Evolutionary conservation across 2,888 invertebrate species (phyloP), one percentile per base, ranked within the genome.

Genomic region (Amphipoea lucens): DNA sequence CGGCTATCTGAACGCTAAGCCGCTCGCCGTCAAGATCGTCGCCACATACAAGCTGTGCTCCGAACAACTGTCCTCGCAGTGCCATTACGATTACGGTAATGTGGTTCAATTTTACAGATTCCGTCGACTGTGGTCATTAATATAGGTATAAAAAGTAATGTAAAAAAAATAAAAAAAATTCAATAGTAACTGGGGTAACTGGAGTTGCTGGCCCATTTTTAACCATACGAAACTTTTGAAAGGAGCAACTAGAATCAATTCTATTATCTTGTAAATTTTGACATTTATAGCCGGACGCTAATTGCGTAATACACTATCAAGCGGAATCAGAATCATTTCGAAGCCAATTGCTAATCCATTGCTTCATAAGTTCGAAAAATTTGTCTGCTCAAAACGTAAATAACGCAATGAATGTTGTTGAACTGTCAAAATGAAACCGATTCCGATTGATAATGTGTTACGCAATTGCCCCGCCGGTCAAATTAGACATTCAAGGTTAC

Each of bases 21-120:
- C 98, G 0, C 94, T 99, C 62, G 98, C 99, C 0, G 98, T 99
- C 40, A 99, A 99, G 96, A 99, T 99, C 90, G 99, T 99, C 4
- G 99, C 99, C 42, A 99, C 99, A 0, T 99, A 99, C 95, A 97
- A 98, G 79, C 97, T 99, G 78, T 99, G 99, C 92, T 99, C 99
- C 0, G 99, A 99, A 91, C 99, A 99, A 94, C 96, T 99, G 87
- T 99, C 99, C 23, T 99, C 99, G 0, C 99, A 99, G 96, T 98
- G 98, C 92, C 99, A 99, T 94, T 99, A 99, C 91, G 99, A 99
- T 97, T 99, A 99, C 91, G 99, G 99, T 98, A 94, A 74, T 14
- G 6, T 54, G 14, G 5, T 57, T 54, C 17, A 4, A n/a, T 54
- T 74, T 57, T 14, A 54, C 23, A 29, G 23, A 11, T 40, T 74